A percentile compares a stretch with the other conserved stretches of the same genome.
Conservation (phyloP, 2,113 vertebrate genomes). For the Sebastes schlegelii region DNA sequence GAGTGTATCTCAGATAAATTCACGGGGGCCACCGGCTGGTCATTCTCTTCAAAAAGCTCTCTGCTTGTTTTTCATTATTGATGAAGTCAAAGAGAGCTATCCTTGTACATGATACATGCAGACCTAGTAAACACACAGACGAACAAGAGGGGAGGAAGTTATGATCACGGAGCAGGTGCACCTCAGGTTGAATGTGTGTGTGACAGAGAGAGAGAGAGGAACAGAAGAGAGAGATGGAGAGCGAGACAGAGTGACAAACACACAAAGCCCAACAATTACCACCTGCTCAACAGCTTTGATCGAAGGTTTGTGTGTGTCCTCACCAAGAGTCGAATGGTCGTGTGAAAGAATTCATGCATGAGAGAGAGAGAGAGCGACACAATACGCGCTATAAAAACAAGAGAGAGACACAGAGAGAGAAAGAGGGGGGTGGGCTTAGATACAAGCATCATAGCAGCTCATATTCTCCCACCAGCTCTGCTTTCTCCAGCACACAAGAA, state of each 20-base stretch:
- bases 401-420: not conserved
- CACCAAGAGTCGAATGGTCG: not conserved
- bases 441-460: slow-evolving; percentile 67
- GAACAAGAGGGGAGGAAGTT: slow-evolving; percentile 25
- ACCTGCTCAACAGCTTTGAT: slow-evolving; percentile 59
- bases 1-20: not conserved
- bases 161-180: slow-evolving; percentile 38
- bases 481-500: slow-evolving; percentile 55
- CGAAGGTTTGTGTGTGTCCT: slow-evolving; percentile 11
- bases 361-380: slow-evolving; percentile 8
- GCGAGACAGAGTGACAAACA: slow-evolving; percentile 6
- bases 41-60: not conserved
- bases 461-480: slow-evolving; percentile 64
- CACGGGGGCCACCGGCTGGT: not conserved
- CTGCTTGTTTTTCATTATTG: slow-evolving; percentile 27
- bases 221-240: not conserved
- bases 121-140: not conserved
- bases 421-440: slow-evolving; percentile 59
- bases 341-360: slow-evolving; percentile 69
- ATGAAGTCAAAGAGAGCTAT: not conserved
- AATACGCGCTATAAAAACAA: slow-evolving; percentile 32
- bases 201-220: not conserved
- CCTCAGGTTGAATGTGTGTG: slow-evolving; percentile 31
- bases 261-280: slow-evolving; percentile 10
- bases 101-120: not conserved